Conservation (phyloP, 2,888 invertebrate genomes). For the Aromia moschata region DNA sequence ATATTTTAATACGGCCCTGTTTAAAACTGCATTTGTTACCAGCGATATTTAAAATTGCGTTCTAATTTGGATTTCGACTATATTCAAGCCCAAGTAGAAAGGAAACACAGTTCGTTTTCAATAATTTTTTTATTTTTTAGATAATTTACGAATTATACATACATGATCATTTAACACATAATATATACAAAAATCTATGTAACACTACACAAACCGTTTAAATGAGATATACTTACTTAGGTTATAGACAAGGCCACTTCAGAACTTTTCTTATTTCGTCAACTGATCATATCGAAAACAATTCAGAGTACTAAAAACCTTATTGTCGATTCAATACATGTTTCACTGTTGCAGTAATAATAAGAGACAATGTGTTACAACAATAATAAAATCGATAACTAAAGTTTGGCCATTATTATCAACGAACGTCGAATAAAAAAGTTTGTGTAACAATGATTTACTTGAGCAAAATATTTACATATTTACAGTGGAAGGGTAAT, state of each 20-base stretch:
- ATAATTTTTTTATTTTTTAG: slow-evolving; percentile 41
- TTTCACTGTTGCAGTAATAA: slow-evolving; percentile 16
- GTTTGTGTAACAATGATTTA: slow-evolving; percentile 35
- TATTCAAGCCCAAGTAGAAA: background rate
- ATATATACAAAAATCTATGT: slow-evolving; percentile 50
- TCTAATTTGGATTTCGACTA: no score
- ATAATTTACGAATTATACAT: slow-evolving; percentile 53
- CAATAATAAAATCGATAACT: slow-evolving; percentile 16
- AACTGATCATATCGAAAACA: slow-evolving; percentile 25
- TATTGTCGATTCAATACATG: slow-evolving; percentile 40
- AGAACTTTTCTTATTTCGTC: slow-evolving; percentile 41
- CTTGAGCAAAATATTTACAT: slow-evolving; percentile 51
- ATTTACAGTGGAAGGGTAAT: slow-evolving; percentile 40
- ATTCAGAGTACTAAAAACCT: slow-evolving; percentile 34
- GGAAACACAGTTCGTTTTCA: slow-evolving; percentile 19
- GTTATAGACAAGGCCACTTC: slow-evolving; percentile 53
- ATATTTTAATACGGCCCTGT: no score
- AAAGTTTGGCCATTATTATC: slow-evolving; percentile 20
- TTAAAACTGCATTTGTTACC: no score
- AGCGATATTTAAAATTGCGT: no score
- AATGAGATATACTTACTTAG: slow-evolving; percentile 46
- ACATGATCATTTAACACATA: slow-evolving; percentile 53
- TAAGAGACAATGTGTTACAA: slow-evolving; percentile 9
- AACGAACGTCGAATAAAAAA: slow-evolving; percentile 16
- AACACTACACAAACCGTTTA: slow-evolving; percentile 49